A percentile compares a stretch with the other conserved stretches of the same genome.
Conservation (phyloP, 2,888 invertebrate genomes). For the Tipula helvola region DNA sequence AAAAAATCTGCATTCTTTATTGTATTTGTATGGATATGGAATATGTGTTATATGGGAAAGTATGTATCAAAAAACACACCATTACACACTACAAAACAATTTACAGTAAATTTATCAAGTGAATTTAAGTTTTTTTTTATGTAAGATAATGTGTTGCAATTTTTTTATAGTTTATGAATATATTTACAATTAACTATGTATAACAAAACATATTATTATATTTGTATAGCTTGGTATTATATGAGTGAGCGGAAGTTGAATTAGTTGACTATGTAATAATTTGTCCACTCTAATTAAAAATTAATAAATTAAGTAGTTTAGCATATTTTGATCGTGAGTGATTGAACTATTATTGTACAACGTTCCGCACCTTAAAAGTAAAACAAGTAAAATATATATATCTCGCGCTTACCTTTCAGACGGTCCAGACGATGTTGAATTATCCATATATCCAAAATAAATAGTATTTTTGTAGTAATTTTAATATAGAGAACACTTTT, state of each 20-base stretch:
- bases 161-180: not conserved
- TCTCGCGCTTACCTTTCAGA: not conserved
- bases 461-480: not conserved
- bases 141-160: not conserved
- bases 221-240: not conserved
- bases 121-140: not conserved
- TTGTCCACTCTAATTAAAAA: not conserved
- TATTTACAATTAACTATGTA: not conserved
- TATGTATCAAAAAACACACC: not conserved
- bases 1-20: not conserved
- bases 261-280: not conserved
- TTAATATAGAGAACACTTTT: not conserved
- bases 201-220: not conserved
- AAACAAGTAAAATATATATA: not conserved
- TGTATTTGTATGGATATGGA: not conserved
- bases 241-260: not conserved
- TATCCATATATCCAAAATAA: slow-evolving; percentile 5
- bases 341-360: not conserved
- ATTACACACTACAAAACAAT: not conserved
- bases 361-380: not conserved
- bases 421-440: not conserved
- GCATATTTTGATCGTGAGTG: not conserved
- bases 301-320: not conserved
- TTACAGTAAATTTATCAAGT: not conserved
- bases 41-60: not conserved